Conservation (phyloP, 2,888 invertebrate genomes). For the Drosophila kanekoi region DNA sequence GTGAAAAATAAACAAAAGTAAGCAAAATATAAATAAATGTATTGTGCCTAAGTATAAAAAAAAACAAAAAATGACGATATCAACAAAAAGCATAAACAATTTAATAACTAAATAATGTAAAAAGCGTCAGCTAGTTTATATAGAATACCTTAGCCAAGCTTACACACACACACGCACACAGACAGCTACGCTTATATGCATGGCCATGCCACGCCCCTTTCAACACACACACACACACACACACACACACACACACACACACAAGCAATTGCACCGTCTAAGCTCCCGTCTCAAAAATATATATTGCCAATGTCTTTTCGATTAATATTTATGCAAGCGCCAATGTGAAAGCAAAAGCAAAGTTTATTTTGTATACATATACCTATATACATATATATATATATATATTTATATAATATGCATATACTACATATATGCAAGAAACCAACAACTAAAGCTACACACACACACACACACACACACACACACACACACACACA, state of each 20-base stretch:
- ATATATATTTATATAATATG: conserved; percentile 43
- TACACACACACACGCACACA: conserved; percentile 19
- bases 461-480: conserved; percentile 2
- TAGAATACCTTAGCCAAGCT: conserved; percentile 68
- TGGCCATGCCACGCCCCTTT: conserved; percentile 31
- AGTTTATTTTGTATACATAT: conserved; percentile 76
- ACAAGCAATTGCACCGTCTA: conserved; percentile 71
- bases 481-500: conserved; percentile 24
- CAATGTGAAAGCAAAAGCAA: conserved; percentile 73
- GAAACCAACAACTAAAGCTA: conserved; percentile 26
- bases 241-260: conserved; percentile 20
- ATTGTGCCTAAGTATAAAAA: conserved; percentile 76
- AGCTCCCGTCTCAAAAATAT: conserved; percentile 62
- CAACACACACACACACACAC: conserved; percentile 5
- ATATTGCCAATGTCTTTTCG: conserved; percentile 67
- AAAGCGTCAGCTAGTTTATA: conserved; percentile 42
- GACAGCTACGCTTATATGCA: conserved; percentile 21
- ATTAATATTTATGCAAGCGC: conserved; percentile 75
- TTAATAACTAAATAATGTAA: conserved; percentile 28
- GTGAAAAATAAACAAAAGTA: conserved; percentile 35
- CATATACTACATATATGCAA: conserved; percentile 35
- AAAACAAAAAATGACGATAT: conserved; percentile 26
- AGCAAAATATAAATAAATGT: conserved; percentile 70
- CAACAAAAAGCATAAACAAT: conserved; percentile 42
- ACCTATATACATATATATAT: conserved; percentile 50